Evolutionary conservation across 2,797 vertebrate genomes (phyloP), one percentile per base, ranked within the genome.

Genomic region (Odontamblyopus lacepedii): DNA sequence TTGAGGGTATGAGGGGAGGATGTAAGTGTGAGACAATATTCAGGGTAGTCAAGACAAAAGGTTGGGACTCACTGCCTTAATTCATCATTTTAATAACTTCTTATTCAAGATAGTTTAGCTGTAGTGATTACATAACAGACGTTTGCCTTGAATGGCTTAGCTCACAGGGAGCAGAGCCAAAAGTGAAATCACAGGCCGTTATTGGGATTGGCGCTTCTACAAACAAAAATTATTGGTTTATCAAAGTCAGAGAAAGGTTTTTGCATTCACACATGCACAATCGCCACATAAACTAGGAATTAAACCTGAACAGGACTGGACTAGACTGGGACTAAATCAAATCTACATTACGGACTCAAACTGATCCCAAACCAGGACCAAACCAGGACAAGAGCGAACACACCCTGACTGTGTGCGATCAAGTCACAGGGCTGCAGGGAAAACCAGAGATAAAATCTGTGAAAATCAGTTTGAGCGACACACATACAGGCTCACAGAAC

Each of bases 191-290:
- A 50, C 44, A 9, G 26, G 26, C 41, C 27, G 26, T 18, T 9
- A n/a, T 66, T 44, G 15, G 64, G 64, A 50, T 29, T 64, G 27
- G 26, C 64, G 55, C 30, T n/a, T n/a, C 12, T 32, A 55, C 18
- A 66, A 50, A 67, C 65, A 32, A 12, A 29, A n/a, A 29, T 67
- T 29, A 67, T n/a, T 67, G 18, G 18, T 67, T 67, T 32, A 67
- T 53, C 65, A 30, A 53, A n/a, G 1, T 53, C 11, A 38, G 5
- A 41, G 23, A 41, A 41, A 16, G 6, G 23, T 65, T 48, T 48
- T 3, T 15, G 44, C 12, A 48, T 15, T 13, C 44, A 48, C 6
- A 6, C 44, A 0, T 16, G 13, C 44, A 48, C 44, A 48, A 44
- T 44, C 41, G 12, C 41, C 13, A 48, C 15, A 16, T 48, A 44